Evolutionary conservation across 2,888 invertebrate genomes (phyloP).

Genomic region (Trissolcus brochymenae): DNA sequence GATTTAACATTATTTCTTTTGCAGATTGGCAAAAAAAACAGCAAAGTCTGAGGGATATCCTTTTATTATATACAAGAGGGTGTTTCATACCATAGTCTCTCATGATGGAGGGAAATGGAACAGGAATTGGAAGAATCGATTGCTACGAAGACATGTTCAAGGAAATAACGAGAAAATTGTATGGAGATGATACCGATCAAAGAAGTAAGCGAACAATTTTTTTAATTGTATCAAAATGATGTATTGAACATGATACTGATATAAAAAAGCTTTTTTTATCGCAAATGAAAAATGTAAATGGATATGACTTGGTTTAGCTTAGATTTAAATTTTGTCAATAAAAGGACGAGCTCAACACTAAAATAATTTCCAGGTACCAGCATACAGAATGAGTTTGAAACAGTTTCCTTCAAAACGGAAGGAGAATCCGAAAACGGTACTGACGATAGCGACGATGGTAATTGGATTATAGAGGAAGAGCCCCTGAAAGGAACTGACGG

Average conservation of each 20-base stretch:
- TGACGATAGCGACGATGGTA: conserved; percentile 72
- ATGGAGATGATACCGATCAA: conserved; percentile 85
- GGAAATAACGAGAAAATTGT: conserved; percentile 93
- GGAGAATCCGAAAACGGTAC: conserved; percentile 72
- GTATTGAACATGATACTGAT: background rate
- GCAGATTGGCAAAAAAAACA: conserved; percentile 43
- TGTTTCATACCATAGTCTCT: conserved; percentile 25
- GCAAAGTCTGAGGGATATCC: conserved; percentile 33
- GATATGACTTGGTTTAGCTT: background rate
- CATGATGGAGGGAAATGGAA: conserved; percentile 71
- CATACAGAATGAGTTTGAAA: conserved; percentile 75
- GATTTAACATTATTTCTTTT: background rate
- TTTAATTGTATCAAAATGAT: background rate
- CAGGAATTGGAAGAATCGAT: conserved; percentile 78
- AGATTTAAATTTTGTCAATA: background rate
- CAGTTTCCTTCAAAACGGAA: conserved; percentile 71
- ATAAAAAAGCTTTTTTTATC: background rate
- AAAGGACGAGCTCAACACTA: background rate
- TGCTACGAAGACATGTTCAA: conserved; percentile 92
- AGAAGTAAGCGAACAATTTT: conserved; percentile 67
- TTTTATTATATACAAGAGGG: conserved; percentile 38
- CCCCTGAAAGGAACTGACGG: conserved; percentile 74
- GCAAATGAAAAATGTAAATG: background rate
- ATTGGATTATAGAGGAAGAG: conserved; percentile 74
- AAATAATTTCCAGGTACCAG: conserved; percentile 67